These are phyloP conservation scores for Muscicapa adusta DNA, from an alignment of 2,113 vertebrate genomes.

Conservation along the genomic window DNA sequence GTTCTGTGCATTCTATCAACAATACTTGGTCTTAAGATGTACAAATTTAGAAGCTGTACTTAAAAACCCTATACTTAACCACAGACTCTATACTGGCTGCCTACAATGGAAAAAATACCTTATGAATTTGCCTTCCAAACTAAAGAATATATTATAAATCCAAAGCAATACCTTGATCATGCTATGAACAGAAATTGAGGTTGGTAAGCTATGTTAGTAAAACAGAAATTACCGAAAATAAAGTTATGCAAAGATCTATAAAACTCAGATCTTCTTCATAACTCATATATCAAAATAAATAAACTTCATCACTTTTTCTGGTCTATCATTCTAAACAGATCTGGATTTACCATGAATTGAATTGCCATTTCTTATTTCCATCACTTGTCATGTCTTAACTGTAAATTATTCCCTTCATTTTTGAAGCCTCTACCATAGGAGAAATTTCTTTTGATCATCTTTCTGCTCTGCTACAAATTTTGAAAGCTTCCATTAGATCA, in stretches of 20 bases:
- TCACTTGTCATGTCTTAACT: conserved; percentile 16
- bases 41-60: neutral
- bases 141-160: neutral
- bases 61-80: neutral
- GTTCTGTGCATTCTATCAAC: neutral
- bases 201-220: neutral
- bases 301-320: neutral
- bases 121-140: neutral
- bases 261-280: neutral
- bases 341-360: neutral
- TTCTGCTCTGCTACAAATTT: conserved; percentile 3
- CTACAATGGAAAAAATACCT: neutral
- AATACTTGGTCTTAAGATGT: neutral
- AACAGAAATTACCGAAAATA: neutral
- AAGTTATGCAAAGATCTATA: neutral
- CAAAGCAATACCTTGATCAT: neutral
- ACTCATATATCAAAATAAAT: neutral
- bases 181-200: neutral
- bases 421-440: neutral
- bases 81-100: neutral
- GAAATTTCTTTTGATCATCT: conserved; percentile 39
- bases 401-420: conserved; percentile 26
- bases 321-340: neutral
- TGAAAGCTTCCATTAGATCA: conserved; percentile 53
- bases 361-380: conserved; percentile 32